These are phyloP conservation scores for Episyrphus balteatus DNA, from an alignment of 1,140 invertebrate species.

Conservation along the genomic window DNA sequence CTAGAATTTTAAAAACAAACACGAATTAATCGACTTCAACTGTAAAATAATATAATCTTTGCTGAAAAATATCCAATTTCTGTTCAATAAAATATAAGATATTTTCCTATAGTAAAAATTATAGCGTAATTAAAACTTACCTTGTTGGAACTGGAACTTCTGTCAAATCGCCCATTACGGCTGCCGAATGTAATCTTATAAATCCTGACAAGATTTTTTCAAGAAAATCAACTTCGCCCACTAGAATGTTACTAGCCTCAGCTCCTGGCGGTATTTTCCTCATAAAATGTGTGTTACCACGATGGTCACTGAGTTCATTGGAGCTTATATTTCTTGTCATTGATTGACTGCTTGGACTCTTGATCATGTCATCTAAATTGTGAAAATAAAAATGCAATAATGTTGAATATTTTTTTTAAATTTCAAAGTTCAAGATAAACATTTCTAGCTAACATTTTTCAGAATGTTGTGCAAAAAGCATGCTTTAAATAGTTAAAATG, in stretches of 20 bases:
- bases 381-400: neutral
- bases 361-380: slow-evolving; percentile 48
- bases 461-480: too few relatives aligned
- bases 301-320: slow-evolving; percentile 54
- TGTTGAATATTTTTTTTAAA: too few relatives aligned
- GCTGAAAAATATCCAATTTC: too few relatives aligned
- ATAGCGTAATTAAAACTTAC: slow-evolving; percentile 6
- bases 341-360: slow-evolving; percentile 66
- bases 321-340: slow-evolving; percentile 69
- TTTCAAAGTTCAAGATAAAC: too few relatives aligned
- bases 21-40: too few relatives aligned
- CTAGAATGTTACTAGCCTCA: slow-evolving; percentile 94
- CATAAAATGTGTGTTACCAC: slow-evolving; percentile 90
- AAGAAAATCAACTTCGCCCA: slow-evolving; percentile 95
- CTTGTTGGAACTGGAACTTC: slow-evolving; percentile 93
- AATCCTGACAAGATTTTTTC: slow-evolving; percentile 86
- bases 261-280: slow-evolving; percentile 93
- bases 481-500: too few relatives aligned
- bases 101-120: neutral
- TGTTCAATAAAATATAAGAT: too few relatives aligned
- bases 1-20: too few relatives aligned
- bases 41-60: too few relatives aligned
- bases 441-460: too few relatives aligned
- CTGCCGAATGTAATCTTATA: slow-evolving; percentile 77
- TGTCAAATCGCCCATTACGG: slow-evolving; percentile 87